phyloP scores from a whole-genome alignment of 2,113 vertebrate species.

The Xenopus borealis region DNA sequence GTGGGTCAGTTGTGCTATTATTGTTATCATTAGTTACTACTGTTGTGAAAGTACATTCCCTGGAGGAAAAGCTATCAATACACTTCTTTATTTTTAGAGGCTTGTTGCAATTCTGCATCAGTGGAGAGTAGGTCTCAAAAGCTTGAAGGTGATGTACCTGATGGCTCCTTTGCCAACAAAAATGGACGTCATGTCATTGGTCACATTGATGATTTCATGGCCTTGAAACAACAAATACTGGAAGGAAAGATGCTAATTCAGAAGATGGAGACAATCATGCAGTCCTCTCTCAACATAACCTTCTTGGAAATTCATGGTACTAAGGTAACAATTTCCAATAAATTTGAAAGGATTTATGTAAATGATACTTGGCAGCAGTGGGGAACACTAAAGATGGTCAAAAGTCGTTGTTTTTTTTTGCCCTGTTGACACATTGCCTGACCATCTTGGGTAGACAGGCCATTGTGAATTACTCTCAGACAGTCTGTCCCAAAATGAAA shows the following conservation, averaged over 20 bases:
- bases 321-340: constrained; percentile 51
- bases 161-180: constrained; percentile 52
- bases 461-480: no score
- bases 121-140: constrained; percentile 49
- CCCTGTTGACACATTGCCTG: no score
- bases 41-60: no score
- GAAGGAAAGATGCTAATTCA: constrained; percentile 67
- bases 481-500: no score
- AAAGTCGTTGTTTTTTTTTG: no score
- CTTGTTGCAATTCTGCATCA: neutral
- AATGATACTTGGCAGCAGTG: no score
- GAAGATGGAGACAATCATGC: constrained; percentile 62
- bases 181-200: constrained; percentile 63
- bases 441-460: no score
- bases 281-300: constrained; percentile 47
- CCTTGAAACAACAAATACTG: constrained; percentile 74
- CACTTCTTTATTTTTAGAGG: no score
- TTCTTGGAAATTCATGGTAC: constrained; percentile 46
- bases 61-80: no score
- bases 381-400: no score
- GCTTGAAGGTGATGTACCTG: constrained; percentile 66
- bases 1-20: no score
- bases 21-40: no score
- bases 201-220: constrained; percentile 68
- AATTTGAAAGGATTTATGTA: neutral